Conservation (phyloP, 2,113 vertebrate species). For the Callospermophilus lateralis region DNA sequence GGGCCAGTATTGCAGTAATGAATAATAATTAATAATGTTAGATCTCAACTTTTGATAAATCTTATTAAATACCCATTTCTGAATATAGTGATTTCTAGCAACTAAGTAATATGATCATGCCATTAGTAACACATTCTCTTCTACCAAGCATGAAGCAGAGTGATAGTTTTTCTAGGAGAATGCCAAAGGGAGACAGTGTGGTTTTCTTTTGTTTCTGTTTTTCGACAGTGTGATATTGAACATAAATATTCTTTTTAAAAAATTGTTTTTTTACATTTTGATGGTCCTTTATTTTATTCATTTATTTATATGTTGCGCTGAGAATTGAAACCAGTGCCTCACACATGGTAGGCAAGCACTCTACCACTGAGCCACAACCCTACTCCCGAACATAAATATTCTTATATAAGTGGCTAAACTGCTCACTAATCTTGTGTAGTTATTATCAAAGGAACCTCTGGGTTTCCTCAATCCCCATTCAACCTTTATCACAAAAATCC, state of each 20-base stretch:
- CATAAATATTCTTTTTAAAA: too few species aligned
- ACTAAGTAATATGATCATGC: conserved; percentile 25
- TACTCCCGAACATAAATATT: background rate
- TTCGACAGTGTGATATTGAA: background rate
- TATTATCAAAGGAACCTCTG: conserved; percentile 24
- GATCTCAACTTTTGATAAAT: conserved; percentile 39
- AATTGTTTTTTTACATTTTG: too few species aligned
- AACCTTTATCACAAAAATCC: conserved; percentile 56
- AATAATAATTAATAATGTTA: conserved; percentile 55
- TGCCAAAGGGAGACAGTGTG: background rate
- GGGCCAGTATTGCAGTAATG: conserved; percentile 4
- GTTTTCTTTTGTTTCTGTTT: background rate
- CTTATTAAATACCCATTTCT: conserved; percentile 39
- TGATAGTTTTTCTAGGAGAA: conserved; percentile 43
- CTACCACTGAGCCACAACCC: too few species aligned
- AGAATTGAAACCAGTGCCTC: too few species aligned
- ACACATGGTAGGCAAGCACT: too few species aligned
- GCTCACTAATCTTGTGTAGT: conserved; percentile 23
- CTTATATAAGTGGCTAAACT: conserved; percentile 22
- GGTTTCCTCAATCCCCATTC: conserved; percentile 17
- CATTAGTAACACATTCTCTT: background rate
- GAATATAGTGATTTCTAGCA: conserved; percentile 60
- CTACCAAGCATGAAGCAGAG: background rate
- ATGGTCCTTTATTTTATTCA: too few species aligned
- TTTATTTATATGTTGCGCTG: too few species aligned